Evolutionary conservation across 64 coral and sea anemone genomes (phyloP), one percentile per base, ranked within the genome.

Genomic region (Hydrozoanthus tunicans): DNA sequence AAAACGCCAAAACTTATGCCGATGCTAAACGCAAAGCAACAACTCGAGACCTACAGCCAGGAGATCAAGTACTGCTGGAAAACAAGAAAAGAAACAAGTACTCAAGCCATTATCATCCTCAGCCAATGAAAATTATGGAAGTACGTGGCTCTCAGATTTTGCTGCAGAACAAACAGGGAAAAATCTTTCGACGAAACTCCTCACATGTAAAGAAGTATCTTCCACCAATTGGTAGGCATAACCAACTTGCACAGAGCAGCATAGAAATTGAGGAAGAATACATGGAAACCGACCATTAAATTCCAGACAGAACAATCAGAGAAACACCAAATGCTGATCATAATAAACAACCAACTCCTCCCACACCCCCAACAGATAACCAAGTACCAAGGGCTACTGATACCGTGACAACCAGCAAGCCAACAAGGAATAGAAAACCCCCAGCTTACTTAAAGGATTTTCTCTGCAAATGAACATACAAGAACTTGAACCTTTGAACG

Each of bases 51-150:
- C 20, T 92, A 14, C 11, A 78, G 78, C 54, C 75, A 5, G 91
- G 91, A 66, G 81, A 92, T 86, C 6, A 20, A 26, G 91, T 92
- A 61, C 58, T 85, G 12, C 66, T 92, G 25, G 23, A 51, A 15
- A 82, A 93, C 51, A 90, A 79, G 15, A 53, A 86, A 7, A 86
- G 53, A 25, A 17, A 70, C 63, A 86, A 86, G 53, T 86, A 86
- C 52, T 64, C 62, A 61, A 70, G 23, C 6, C 24, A n/a, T 15
- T 86, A 68, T 43, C 12, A 70, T 5, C 60, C 15, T 14, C 58
- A 86, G 60, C 62, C 82, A 9, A 51, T 86, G n/a, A 86, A 56
- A 86, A 43, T 11, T 6, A 15, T 70, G 4, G 43, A 86, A 70
- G 65, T 86, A 5, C 67, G 53, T 86, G 3, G 63, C 27, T 64